A percentile compares a stretch with the other conserved stretches of the same genome.
phyloP scores from a whole-genome alignment of 2,113 vertebrate genomes.

The Corynorhinus townsendii region DNA sequence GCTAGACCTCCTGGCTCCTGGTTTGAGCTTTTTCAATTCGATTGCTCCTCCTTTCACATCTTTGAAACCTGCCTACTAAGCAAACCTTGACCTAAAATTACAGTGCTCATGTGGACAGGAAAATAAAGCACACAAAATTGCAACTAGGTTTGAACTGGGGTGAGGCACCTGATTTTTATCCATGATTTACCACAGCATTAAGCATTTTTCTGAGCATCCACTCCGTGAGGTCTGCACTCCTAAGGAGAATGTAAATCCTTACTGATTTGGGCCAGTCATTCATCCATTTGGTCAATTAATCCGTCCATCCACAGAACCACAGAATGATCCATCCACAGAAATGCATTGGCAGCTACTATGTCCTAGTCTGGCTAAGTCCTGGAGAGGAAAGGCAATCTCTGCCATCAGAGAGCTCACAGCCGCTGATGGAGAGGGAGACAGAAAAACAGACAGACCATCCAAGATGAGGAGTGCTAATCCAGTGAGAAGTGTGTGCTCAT shows the following conservation, averaged over 20 bases:
- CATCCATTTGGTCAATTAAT: background rate
- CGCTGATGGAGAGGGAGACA: background rate
- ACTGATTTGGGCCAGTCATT: background rate
- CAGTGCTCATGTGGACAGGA: background rate
- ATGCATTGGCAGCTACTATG: background rate
- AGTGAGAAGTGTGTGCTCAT: background rate
- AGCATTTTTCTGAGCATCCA: background rate
- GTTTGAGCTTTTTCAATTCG: constrained; percentile 11
- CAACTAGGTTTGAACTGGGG: constrained; percentile 8
- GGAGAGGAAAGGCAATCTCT: background rate
- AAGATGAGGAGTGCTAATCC: background rate
- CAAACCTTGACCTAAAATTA: constrained; percentile 35
- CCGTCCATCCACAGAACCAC: background rate
- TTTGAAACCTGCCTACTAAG: constrained; percentile 45
- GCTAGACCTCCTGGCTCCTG: constrained; percentile 40
- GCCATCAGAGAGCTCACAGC: background rate
- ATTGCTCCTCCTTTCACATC: constrained; percentile 1
- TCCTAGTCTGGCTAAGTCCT: background rate
- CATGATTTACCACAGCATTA: background rate
- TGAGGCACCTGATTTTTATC: background rate
- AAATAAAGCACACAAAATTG: background rate
- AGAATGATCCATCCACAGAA: background rate
- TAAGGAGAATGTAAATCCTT: background rate
- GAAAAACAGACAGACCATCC: background rate
- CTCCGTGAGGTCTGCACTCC: background rate